A percentile compares a stretch with the other conserved stretches of the same genome.
Evolutionary conservation across 2,113 vertebrate genomes (phyloP).

Genomic region (Pan troglodytes): NHGRI_mPanTro3-v2.1_pri NC_072403.2:177561501-177562000

Average conservation of each 20-base stretch:
- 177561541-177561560: background rate
- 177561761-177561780: background rate
- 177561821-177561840: background rate
- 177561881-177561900: background rate
- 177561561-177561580: background rate
- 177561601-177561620: background rate
- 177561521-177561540: background rate
- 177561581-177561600: background rate
- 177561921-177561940: background rate
- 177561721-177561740: background rate
- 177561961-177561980: background rate
- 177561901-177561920: background rate
- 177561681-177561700: background rate
- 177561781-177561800: rapidly evolving
- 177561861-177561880: background rate
- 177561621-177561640: background rate
- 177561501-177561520: background rate
- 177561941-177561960: background rate
- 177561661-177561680: background rate
- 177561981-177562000: background rate
- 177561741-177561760: background rate
- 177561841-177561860: background rate
- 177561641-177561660: background rate
- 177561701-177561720: background rate
- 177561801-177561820: too few relatives aligned